These are phyloP conservation scores for Hyalella azteca DNA, from an alignment of 2,888 invertebrate genomes.

Conservation along the genomic window DNA sequence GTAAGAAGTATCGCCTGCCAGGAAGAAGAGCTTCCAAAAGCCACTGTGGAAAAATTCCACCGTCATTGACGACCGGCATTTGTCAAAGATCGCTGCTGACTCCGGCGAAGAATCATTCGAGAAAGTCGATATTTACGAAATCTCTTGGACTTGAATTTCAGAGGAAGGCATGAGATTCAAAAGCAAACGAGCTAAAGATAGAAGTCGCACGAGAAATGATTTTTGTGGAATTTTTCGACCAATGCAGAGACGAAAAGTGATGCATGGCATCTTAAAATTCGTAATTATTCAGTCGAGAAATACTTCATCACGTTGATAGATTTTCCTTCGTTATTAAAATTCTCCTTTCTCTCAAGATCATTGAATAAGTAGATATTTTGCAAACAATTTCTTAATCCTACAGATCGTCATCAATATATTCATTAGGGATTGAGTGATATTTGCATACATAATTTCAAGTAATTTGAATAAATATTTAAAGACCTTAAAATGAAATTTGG, in stretches of 20 bases:
- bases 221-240: not conserved
- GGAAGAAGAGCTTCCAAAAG: not conserved
- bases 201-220: not conserved
- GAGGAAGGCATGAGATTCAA: not conserved
- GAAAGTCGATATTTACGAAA: not conserved
- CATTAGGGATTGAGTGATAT: too few relatives aligned
- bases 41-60: not conserved
- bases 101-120: not conserved
- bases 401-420: too few relatives aligned
- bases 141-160: not conserved
- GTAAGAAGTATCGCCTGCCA: not conserved
- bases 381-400: too few relatives aligned
- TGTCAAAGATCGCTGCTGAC: slow-evolving; percentile 16
- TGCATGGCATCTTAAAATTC: not conserved
- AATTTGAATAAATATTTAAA: too few relatives aligned
- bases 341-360: too few relatives aligned
- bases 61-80: slow-evolving; percentile 11
- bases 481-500: too few relatives aligned
- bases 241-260: not conserved
- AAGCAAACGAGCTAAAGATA: not conserved
- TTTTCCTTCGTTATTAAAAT: too few relatives aligned
- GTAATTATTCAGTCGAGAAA: too few relatives aligned
- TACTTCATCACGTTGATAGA: too few relatives aligned
- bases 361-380: too few relatives aligned
- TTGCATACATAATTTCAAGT: too few relatives aligned